Evolutionary conservation across 2,113 vertebrate genomes (phyloP).

Genomic region (Phrynocephalus versicolor): DNA sequence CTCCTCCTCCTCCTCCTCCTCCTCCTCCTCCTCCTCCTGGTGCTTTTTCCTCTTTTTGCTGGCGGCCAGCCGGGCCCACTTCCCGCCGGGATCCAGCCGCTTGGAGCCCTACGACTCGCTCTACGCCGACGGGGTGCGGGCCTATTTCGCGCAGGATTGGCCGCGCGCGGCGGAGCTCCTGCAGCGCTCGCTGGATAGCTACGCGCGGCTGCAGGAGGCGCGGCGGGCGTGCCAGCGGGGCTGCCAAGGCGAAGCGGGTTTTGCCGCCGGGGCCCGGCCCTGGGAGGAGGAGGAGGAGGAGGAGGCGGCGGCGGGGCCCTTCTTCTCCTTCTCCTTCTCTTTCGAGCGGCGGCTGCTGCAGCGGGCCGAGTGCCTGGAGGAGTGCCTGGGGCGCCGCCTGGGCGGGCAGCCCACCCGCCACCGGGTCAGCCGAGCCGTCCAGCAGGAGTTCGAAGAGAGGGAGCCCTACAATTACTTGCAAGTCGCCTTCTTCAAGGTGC

Average conservation of each 20-base stretch:
- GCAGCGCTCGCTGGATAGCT: constrained; percentile 82
- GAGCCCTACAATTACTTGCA: constrained; percentile 96
- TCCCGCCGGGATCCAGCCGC: background rate
- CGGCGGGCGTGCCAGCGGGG: constrained; percentile 51
- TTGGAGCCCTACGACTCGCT: constrained; percentile 80
- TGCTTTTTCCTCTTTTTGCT: background rate
- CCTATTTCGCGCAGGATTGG: constrained; percentile 87
- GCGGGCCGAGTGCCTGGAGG: constrained; percentile 85
- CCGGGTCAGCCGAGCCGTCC: constrained; percentile 80
- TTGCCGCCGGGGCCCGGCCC: background rate
- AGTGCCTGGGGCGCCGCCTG: constrained; percentile 76
- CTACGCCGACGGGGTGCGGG: constrained; percentile 87
- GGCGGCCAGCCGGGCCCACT: background rate
- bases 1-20: background rate
- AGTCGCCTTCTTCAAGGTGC: constrained; percentile 91
- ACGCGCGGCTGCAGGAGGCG: constrained; percentile 71
- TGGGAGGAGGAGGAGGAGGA: too few relatives aligned
- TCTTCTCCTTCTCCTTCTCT: too few relatives aligned
- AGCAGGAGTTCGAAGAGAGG: constrained; percentile 83
- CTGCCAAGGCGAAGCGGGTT: constrained; percentile 43
- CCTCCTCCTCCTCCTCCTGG: background rate
- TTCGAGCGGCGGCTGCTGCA: constrained; percentile 80
- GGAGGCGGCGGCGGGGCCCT: too few relatives aligned
- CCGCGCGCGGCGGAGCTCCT: constrained; percentile 82
- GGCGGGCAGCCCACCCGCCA: constrained; percentile 74